phyloP scores from a whole-genome alignment of 2,113 vertebrate species.

The Heloderma charlesbogerti region DNA sequence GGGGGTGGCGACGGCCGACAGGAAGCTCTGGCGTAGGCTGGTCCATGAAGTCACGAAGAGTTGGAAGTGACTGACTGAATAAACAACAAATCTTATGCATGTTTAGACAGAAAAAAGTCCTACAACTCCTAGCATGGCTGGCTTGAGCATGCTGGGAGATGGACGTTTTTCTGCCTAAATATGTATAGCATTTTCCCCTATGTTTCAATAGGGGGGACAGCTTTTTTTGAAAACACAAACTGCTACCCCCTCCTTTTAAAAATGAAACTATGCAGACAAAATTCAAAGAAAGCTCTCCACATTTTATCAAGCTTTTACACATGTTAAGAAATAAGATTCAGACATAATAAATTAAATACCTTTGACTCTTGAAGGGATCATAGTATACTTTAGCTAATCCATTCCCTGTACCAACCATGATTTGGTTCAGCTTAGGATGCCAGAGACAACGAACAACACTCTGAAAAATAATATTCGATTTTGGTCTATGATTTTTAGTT shows the following conservation, averaged over 20 bases:
- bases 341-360: constrained; percentile 73
- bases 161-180: no score
- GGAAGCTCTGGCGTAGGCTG: no score
- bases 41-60: no score
- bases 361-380: constrained; percentile 94
- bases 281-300: not conserved
- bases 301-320: not conserved
- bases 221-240: not conserved
- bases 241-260: not conserved
- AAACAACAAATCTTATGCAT: no score
- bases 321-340: not conserved
- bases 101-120: no score
- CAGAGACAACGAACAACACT: constrained; percentile 96
- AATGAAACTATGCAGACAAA: not conserved
- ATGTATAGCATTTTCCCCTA: not conserved
- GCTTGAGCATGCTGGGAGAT: no score
- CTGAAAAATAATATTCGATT: constrained; percentile 74
- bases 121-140: no score
- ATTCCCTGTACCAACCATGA: constrained; percentile 95
- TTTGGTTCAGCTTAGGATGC: constrained; percentile 98
- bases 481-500: not conserved
- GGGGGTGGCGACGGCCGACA: no score
- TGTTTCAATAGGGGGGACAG: not conserved
- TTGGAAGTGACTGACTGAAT: no score
- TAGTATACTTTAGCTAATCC: constrained; percentile 96